Conservation (phyloP, 2,113 vertebrate species). For the Hypanus sabinus region DNA sequence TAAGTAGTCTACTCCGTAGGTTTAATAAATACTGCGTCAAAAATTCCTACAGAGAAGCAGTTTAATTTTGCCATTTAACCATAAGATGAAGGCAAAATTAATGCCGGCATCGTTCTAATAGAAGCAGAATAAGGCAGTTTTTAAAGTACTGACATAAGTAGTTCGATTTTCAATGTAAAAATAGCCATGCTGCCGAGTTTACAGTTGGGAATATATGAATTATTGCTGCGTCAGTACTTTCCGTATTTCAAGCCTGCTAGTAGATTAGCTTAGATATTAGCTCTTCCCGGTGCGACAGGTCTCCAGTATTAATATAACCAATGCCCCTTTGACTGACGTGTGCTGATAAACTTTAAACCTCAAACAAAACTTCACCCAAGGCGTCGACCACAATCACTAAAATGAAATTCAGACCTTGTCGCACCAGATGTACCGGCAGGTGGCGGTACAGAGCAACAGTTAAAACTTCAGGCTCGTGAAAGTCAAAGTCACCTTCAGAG, state of each 20-base stretch:
- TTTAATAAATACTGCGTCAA: too few relatives aligned
- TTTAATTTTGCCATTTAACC: neutral
- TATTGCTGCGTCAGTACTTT: neutral
- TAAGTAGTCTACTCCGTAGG: neutral
- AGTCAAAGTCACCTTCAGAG: slow-evolving; percentile 33
- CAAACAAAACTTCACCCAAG: slow-evolving; percentile 24
- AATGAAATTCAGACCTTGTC: too few relatives aligned
- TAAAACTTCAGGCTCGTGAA: neutral
- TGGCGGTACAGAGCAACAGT: neutral
- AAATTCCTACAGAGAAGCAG: neutral
- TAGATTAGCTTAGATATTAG: neutral
- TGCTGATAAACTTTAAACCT: slow-evolving; percentile 17
- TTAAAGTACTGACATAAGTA: neutral
- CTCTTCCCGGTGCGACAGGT: neutral
- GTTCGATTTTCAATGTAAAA: neutral
- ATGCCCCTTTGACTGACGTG: slow-evolving; percentile 15
- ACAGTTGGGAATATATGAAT: neutral
- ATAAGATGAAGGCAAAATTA: neutral
- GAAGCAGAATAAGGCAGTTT: neutral
- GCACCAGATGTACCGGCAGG: neutral
- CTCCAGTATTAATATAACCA: neutral
- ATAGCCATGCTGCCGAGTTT: neutral
- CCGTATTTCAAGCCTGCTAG: neutral
- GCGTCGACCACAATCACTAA: neutral
- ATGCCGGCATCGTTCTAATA: neutral